These are phyloP conservation scores for Drosophila jambulina DNA, from an alignment of 1,140 invertebrate genomes.

Conservation along the genomic window DNA sequence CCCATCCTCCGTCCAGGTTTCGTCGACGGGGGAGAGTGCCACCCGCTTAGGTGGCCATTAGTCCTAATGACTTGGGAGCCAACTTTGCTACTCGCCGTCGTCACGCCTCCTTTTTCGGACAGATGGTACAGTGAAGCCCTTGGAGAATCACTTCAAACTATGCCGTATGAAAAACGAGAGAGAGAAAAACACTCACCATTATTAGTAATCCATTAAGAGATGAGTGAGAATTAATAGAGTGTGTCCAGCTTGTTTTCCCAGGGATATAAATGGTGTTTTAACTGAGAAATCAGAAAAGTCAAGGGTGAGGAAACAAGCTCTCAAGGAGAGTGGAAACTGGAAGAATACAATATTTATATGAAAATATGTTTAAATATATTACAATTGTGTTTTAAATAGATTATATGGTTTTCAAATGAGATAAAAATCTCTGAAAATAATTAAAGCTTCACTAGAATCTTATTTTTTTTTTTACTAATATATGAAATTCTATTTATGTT, in stretches of 20 bases:
- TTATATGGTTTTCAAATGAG: too few relatives aligned
- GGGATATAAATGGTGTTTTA: conserved; percentile 6
- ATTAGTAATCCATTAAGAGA: conserved; percentile 23
- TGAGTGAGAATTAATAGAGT: conserved; percentile 16
- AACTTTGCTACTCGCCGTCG: conserved; percentile 24
- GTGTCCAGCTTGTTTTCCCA: background rate
- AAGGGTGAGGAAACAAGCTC: background rate
- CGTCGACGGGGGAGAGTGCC: background rate
- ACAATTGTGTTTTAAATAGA: background rate
- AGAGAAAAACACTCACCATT: conserved; percentile 14
- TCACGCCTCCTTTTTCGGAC: conserved; percentile 9
- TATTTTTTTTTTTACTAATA: too few relatives aligned
- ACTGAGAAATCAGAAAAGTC: background rate
- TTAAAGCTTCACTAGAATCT: background rate
- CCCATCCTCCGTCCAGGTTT: background rate
- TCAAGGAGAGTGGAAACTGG: too few relatives aligned
- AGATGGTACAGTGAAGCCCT: conserved; percentile 41
- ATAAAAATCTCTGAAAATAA: too few relatives aligned
- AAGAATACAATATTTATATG: background rate
- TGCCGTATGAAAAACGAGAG: background rate
- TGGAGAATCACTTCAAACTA: conserved; percentile 12
- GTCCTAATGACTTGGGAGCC: conserved; percentile 73
- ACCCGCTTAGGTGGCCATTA: conserved; percentile 70
- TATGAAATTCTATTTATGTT: background rate
- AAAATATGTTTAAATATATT: background rate